A percentile compares a stretch with the other conserved stretches of the same genome.
Evolutionary conservation across 2,888 invertebrate species (phyloP).

Genomic region (Drosophila sordidula): DNA sequence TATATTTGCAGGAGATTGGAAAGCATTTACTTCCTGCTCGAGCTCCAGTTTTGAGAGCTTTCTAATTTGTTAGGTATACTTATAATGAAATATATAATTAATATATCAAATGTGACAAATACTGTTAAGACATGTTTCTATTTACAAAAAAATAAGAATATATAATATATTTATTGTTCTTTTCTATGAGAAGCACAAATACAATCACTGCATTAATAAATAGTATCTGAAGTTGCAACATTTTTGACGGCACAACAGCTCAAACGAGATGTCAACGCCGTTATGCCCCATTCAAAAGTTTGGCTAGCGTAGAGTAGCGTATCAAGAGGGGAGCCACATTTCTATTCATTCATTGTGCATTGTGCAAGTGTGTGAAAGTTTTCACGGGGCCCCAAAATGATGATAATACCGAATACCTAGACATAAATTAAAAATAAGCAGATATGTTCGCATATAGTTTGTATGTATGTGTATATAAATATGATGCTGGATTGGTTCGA

Average conservation of each 20-base stretch:
- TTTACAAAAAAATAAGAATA: too few species aligned
- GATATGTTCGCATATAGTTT: conserved; percentile 1
- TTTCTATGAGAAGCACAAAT: too few species aligned
- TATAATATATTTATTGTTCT: too few species aligned
- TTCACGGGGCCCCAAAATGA: conserved; percentile 14
- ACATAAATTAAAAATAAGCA: conserved; percentile 19
- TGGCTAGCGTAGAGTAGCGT: background rate
- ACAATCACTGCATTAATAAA: too few species aligned
- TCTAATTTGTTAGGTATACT: background rate
- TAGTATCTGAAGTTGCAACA: too few species aligned
- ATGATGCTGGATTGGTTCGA: conserved; percentile 21
- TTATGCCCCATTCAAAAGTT: background rate
- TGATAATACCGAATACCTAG: conserved; percentile 2
- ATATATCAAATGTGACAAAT: too few species aligned
- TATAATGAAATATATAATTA: too few species aligned
- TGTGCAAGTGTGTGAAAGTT: conserved; percentile 70
- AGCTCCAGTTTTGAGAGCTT: background rate
- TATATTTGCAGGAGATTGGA: background rate
- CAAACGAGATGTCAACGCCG: conserved; percentile 19
- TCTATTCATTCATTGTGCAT: conserved; percentile 44
- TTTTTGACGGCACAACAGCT: background rate
- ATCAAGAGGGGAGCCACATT: conserved; percentile 9
- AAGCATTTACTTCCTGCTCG: background rate
- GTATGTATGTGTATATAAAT: background rate
- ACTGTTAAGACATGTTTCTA: too few species aligned